phyloP scores from a whole-genome alignment of 23 tunicate genomes.

The Halocynthia roretzi region DNA sequence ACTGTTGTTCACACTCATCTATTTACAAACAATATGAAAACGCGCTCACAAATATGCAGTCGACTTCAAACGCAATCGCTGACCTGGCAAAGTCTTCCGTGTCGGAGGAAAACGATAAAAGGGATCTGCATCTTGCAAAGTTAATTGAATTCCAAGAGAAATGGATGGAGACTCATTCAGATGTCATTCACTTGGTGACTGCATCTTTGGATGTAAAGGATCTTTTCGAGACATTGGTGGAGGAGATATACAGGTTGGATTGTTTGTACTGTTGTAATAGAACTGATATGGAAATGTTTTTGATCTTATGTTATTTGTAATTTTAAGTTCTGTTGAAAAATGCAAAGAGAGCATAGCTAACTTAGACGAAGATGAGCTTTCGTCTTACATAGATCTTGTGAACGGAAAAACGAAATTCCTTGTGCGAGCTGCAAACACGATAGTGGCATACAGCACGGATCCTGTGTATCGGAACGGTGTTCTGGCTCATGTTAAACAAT shows the following conservation, averaged over 20 bases:
- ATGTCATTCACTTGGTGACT: conserved; percentile 16
- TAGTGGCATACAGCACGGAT: conserved; percentile 24
- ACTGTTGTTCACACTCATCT: conserved; percentile 10
- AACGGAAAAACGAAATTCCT: conserved; percentile 56
- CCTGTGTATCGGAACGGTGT: conserved; percentile 61
- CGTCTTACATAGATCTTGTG: conserved; percentile 19
- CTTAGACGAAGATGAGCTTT: conserved; percentile 29
- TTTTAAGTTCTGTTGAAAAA: conserved; percentile 39
- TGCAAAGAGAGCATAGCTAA: conserved; percentile 62
- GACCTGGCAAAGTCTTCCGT: background rate
- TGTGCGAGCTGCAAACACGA: conserved; percentile 22
- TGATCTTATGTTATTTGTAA: background rate
- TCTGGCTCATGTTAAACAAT: conserved; percentile 38
- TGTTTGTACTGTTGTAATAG: background rate
- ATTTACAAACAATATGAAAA: conserved; percentile 13
- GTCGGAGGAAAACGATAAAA: background rate
- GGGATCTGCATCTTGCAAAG: conserved; percentile 4
- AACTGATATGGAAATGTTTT: background rate
- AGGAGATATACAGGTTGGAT: conserved; percentile 31
- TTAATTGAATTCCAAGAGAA: background rate
- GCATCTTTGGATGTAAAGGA: conserved; percentile 25
- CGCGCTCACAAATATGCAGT: background rate
- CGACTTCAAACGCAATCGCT: background rate
- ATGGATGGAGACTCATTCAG: background rate
- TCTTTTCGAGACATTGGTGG: conserved; percentile 21